phyloP scores from a whole-genome alignment of 1,140 invertebrate species.

The Eumaeus atala region DNA sequence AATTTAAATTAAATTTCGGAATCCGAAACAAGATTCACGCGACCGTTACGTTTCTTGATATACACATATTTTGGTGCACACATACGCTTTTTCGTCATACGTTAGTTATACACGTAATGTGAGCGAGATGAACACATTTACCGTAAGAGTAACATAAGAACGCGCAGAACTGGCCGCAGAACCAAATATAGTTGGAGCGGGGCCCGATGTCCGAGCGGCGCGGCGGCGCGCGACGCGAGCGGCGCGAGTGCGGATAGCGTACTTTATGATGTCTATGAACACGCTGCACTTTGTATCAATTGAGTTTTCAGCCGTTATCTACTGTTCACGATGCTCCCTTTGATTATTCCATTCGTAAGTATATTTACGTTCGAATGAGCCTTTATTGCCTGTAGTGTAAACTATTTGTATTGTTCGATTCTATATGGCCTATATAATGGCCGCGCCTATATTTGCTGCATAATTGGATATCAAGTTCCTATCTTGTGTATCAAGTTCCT shows the following conservation, averaged over 20 bases:
- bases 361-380: slow-evolving; percentile 1
- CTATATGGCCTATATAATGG: background rate
- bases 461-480: no score
- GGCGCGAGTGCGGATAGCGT: slow-evolving; percentile 16
- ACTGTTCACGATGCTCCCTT: slow-evolving; percentile 5
- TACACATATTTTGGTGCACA: slow-evolving; percentile 1
- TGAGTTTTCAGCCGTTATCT: slow-evolving; percentile 18
- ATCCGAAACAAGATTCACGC: no score
- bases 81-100: slow-evolving; percentile 1
- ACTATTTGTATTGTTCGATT: background rate
- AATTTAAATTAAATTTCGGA: no score
- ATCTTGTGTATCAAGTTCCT: no score
- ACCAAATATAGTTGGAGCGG: no score
- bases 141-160: slow-evolving; percentile 24
- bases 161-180: slow-evolving; percentile 18
- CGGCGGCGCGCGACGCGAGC: background rate
- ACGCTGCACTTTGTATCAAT: slow-evolving; percentile 11
- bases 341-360: background rate
- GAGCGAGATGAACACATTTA: slow-evolving; percentile 19
- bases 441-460: no score
- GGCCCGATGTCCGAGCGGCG: no score
- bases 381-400: background rate
- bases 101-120: slow-evolving; percentile 8
- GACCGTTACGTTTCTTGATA: no score
- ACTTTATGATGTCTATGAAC: slow-evolving; percentile 19